Conservation (phyloP, 2,797 vertebrate genomes). For the Gallinago nigripennis region DNA sequence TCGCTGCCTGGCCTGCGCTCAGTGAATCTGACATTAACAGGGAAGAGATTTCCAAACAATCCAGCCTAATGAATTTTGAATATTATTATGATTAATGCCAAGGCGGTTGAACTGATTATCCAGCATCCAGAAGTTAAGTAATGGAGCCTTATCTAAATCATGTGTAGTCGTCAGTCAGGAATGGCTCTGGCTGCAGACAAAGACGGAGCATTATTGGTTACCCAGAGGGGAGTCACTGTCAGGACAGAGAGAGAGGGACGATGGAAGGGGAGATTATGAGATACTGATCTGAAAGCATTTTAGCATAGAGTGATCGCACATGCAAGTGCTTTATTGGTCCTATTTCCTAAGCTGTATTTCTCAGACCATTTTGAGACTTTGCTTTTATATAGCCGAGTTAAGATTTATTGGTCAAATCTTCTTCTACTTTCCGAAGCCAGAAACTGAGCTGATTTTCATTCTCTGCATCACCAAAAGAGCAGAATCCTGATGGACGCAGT, state of each 20-base stretch:
- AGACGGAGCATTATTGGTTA: background rate
- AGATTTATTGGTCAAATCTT: constrained; percentile 9
- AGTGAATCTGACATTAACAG: constrained; percentile 74
- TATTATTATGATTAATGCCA: constrained; percentile 77
- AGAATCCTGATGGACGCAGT: background rate
- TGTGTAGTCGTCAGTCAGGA: background rate
- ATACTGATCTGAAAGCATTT: constrained; percentile 4
- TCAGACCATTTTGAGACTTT: constrained; percentile 19
- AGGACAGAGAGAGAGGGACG: background rate
- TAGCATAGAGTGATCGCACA: background rate
- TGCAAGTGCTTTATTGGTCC: constrained; percentile 7
- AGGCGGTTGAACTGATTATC: constrained; percentile 53
- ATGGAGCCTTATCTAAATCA: constrained; percentile 39
- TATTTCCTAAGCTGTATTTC: constrained; percentile 14
- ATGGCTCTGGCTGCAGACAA: background rate
- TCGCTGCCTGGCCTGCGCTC: background rate
- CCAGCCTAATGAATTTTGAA: constrained; percentile 78
- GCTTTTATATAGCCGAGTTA: background rate
- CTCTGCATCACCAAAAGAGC: background rate
- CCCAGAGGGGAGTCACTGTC: background rate
- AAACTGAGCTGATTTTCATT: constrained; percentile 10
- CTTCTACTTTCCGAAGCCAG: background rate
- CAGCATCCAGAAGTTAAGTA: constrained; percentile 18
- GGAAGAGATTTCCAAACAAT: constrained; percentile 81
- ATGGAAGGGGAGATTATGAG: background rate